Base-by-base conservation (phyloP, 1,140 invertebrate species). In the Brachionus koreanus region DNA sequence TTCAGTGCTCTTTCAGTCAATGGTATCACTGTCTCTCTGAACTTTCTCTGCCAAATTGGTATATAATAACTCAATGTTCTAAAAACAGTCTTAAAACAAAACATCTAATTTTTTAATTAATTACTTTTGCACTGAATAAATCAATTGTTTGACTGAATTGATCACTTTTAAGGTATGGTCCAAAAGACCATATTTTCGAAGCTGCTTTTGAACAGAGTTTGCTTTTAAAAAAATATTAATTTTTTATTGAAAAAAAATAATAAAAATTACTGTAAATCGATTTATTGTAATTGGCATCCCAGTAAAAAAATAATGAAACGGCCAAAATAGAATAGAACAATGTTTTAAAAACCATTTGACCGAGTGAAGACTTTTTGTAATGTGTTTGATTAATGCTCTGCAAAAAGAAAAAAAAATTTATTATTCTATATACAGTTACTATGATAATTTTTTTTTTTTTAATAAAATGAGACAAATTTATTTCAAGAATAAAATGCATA, bases 211-310 rank as follows among this genome's bases (percentile, higher is more conserved):
- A 5, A 42, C 76, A 23, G 76, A 79, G 23, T 79, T 79, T 10
- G 61, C 74, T 77, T 57, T 13, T 35, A 33, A n/a, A 77, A n/a
- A 16, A 10, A 16, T 43, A 9, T 13, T 0, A 1, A 46, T 13
- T 75, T 52, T 43, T 75, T 9, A 75, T 75, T 13, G 10, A 19
- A 69, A 12, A 0, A 35, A 42, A 16, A 16, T 5, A 13, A 12
- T 42, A 12, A 25, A 23, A 61, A 42, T 77, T 77, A 77, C 74
- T 65, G 23, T 79, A 79, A 65, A 79, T 16, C 1, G 76, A 79
- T 65, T 61, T 79, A 19, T 79, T 79, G 12, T 79, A 37, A 65
- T 61, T 79, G 4, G 39, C 12, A n/a, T 79, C 76, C 76, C 46
- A 61, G 25, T 79, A 79, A 25, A 79, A 61, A 37, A 79, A 79